Evolutionary conservation across 2,888 invertebrate species (phyloP).

Genomic region (Diarsia mendica): DNA sequence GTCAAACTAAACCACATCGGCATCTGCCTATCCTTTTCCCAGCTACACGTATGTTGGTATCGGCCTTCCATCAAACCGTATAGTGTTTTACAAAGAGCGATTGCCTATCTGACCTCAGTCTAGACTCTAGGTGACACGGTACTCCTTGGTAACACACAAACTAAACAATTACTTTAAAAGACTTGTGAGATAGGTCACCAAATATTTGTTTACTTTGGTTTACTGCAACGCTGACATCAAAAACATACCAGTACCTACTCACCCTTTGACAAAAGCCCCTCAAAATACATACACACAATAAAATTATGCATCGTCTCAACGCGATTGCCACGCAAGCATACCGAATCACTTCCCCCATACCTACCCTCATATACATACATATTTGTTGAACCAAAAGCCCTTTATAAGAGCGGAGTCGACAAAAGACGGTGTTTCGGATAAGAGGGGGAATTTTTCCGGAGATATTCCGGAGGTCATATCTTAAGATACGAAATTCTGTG

Average conservation of each 20-base stretch:
- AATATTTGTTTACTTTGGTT: background rate
- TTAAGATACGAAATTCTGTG: slow-evolving; percentile 27
- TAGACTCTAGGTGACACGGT: background rate
- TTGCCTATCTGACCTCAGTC: background rate
- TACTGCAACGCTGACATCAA: background rate
- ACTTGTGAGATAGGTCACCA: background rate
- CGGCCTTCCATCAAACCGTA: background rate
- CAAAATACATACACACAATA: slow-evolving; percentile 37
- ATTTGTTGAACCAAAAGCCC: slow-evolving; percentile 35
- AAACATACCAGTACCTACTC: slow-evolving; percentile 2
- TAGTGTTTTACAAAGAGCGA: background rate
- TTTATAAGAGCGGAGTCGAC: slow-evolving; percentile 52
- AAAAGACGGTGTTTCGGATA: slow-evolving; percentile 54
- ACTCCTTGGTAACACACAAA: background rate
- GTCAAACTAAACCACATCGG: background rate
- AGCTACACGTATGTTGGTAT: background rate
- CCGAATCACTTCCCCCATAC: slow-evolving; percentile 42
- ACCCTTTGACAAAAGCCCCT: slow-evolving; percentile 16
- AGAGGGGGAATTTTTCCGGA: slow-evolving; percentile 41
- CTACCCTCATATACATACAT: slow-evolving; percentile 42
- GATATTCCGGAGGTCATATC: slow-evolving; percentile 36
- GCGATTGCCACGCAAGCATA: slow-evolving; percentile 49
- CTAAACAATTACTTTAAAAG: background rate
- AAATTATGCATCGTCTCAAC: slow-evolving; percentile 52
- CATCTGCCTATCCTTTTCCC: background rate